These are phyloP conservation scores for Centroberyx gerrardi DNA, from an alignment of 2,797 vertebrate species.

Conservation along the genomic window DNA sequence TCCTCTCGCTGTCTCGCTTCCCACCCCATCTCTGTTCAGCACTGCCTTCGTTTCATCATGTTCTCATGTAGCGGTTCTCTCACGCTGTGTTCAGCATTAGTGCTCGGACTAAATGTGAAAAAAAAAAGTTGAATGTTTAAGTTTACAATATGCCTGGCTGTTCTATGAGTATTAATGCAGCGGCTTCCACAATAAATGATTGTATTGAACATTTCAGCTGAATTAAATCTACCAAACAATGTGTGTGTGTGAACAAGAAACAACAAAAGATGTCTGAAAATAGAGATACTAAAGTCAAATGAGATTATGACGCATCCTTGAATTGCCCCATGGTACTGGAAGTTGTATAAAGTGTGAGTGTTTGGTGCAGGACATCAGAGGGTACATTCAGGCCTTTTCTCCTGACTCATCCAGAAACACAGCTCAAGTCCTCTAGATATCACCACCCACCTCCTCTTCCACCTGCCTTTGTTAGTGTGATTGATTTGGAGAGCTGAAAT, in stretches of 20 bases:
- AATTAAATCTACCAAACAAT: not conserved
- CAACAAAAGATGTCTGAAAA: slow-evolving; percentile 1
- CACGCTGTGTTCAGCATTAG: slow-evolving; percentile 58
- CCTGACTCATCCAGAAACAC: slow-evolving; percentile 58
- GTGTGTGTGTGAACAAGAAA: slow-evolving; percentile 8
- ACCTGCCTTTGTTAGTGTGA: slow-evolving; percentile 73
- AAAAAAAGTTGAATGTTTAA: slow-evolving; percentile 41
- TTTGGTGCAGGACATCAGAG: slow-evolving; percentile 36
- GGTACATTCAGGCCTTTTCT: slow-evolving; percentile 36
- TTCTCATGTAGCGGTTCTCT: slow-evolving; percentile 57
- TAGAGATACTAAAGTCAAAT: slow-evolving; percentile 3
- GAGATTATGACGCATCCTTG: not conserved
- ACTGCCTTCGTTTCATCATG: slow-evolving; percentile 70
- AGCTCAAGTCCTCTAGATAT: slow-evolving; percentile 33
- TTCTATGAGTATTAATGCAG: slow-evolving; percentile 35
- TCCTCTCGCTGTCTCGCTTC: slow-evolving; percentile 76
- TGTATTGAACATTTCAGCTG: not conserved
- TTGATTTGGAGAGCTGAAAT: slow-evolving; percentile 78
- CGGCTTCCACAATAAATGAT: slow-evolving; percentile 12
- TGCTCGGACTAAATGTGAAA: slow-evolving; percentile 29
- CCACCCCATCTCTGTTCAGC: slow-evolving; percentile 65
- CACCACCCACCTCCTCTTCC: slow-evolving; percentile 49
- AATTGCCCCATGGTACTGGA: not conserved
- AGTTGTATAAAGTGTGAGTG: slow-evolving; percentile 45
- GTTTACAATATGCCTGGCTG: slow-evolving; percentile 42